A percentile compares a stretch with the other conserved stretches of the same genome.
Evolutionary conservation across 2,113 vertebrate genomes (phyloP).

Genomic region (Scortum barcoo): DNA sequence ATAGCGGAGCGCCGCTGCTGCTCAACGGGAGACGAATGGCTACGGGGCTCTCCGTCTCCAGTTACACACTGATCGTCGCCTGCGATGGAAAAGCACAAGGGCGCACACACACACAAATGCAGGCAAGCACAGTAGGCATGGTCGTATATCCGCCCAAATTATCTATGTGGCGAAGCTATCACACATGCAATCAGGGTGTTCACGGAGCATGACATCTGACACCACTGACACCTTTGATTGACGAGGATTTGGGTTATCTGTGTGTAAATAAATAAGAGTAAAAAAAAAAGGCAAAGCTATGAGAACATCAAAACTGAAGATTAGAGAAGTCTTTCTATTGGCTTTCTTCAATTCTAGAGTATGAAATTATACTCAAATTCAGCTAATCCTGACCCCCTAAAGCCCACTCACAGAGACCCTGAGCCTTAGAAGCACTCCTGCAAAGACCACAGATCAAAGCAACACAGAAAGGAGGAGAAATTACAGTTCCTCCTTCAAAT

Average conservation of each 20-base stretch:
- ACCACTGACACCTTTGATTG: constrained; percentile 18
- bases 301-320: not conserved
- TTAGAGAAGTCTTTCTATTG: not conserved
- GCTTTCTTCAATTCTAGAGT: not conserved
- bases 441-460: constrained; percentile 18
- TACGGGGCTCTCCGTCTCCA: constrained; percentile 56
- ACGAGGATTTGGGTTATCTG: not conserved
- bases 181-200: constrained; percentile 17
- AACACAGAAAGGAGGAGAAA: not conserved
- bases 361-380: not conserved
- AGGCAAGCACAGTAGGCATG: not conserved
- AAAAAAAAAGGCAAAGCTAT: not conserved
- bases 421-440: constrained; percentile 2
- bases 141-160: constrained; percentile 37
- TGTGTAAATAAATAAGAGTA: constrained; percentile 8
- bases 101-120: constrained; percentile 22
- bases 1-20: constrained; percentile 70
- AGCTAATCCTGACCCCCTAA: not conserved
- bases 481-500: constrained; percentile 1
- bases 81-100: constrained; percentile 25
- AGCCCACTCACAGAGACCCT: not conserved
- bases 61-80: constrained; percentile 63
- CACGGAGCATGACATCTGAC: constrained; percentile 30
- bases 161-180: constrained; percentile 43
- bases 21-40: constrained; percentile 71